Percentiles rank a stretch among this genome's conserved stretches.
Conservation (phyloP, 2,797 vertebrate genomes). For the Pangasius sanitwongsei region DNA sequence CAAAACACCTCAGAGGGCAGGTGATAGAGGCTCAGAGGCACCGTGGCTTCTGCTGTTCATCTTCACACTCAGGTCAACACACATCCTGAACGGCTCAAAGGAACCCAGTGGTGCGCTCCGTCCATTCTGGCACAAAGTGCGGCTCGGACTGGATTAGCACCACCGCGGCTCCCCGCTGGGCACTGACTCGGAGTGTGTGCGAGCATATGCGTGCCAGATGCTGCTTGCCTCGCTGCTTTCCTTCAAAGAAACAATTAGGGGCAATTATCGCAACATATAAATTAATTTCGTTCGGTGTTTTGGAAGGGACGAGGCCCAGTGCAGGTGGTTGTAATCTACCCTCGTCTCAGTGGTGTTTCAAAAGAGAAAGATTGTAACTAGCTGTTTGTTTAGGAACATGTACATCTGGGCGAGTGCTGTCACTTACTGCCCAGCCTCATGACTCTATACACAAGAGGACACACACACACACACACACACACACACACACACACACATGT, state of each 20-base stretch:
- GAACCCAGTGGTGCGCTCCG: background rate
- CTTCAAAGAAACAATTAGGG: constrained; percentile 83
- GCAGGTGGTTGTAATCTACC: constrained; percentile 81
- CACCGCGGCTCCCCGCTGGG: constrained; percentile 64
- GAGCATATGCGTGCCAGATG: constrained; percentile 77
- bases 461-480: constrained; percentile 45
- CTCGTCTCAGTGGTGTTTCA: constrained; percentile 65
- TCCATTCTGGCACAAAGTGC: constrained; percentile 57
- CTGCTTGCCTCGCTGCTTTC: constrained; percentile 56
- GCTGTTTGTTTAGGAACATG: constrained; percentile 77
- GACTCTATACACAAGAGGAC: constrained; percentile 25
- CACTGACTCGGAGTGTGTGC: constrained; percentile 46
- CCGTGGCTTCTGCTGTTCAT: constrained; percentile 45
- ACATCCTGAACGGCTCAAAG: constrained; percentile 52
- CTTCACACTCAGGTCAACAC: constrained; percentile 50
- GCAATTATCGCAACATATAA: constrained; percentile 81
- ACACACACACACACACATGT: constrained; percentile 43
- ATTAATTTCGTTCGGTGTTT: constrained; percentile 80
- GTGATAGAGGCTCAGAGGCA: constrained; percentile 10
- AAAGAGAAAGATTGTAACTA: constrained; percentile 57
- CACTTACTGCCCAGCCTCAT: constrained; percentile 18
- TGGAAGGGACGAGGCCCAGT: constrained; percentile 51
- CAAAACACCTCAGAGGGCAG: constrained; percentile 18
- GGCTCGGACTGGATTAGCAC: constrained; percentile 58
- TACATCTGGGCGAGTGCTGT: constrained; percentile 71